phyloP scores from a whole-genome alignment of 2,797 vertebrate genomes.

The Kryptolebias ocellatus region DNA sequence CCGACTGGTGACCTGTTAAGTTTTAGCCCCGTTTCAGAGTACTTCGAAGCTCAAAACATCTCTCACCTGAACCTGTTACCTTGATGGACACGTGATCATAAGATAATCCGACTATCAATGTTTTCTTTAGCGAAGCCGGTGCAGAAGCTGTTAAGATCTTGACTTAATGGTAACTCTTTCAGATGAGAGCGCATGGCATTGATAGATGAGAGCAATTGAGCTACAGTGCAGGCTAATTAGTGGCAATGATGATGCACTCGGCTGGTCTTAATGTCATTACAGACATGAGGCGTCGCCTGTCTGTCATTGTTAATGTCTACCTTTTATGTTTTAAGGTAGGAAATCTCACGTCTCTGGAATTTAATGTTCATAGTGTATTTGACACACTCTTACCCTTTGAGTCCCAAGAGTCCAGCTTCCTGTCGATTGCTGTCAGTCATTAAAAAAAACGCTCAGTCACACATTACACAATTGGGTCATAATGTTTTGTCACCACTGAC shows the following conservation, averaged over 20 bases:
- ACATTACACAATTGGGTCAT: slow-evolving; percentile 54
- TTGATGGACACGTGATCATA: slow-evolving; percentile 26
- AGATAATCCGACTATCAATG: slow-evolving; percentile 15
- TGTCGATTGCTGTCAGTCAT: slow-evolving; percentile 54
- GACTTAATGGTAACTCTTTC: slow-evolving; percentile 64
- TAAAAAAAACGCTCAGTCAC: slow-evolving; percentile 59
- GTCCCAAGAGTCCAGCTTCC: slow-evolving; percentile 15
- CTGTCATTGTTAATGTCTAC: slow-evolving; percentile 60
- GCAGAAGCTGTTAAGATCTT: slow-evolving; percentile 20
- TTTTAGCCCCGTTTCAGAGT: slow-evolving; percentile 13
- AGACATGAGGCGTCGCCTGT: slow-evolving; percentile 28
- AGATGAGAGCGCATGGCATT: slow-evolving; percentile 54
- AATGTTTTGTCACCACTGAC: slow-evolving; percentile 81
- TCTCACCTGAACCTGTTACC: slow-evolving; percentile 20
- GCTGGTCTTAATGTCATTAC: slow-evolving; percentile 49
- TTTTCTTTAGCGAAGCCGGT: slow-evolving; percentile 29
- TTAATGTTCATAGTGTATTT: slow-evolving; percentile 8
- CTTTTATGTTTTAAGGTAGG: slow-evolving; percentile 49
- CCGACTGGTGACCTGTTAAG: slow-evolving; percentile 54
- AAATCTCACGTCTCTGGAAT: slow-evolving; percentile 10
- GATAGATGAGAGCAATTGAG: slow-evolving; percentile 70
- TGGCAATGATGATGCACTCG: slow-evolving; percentile 56
- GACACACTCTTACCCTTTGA: slow-evolving; percentile 14
- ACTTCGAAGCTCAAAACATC: slow-evolving; percentile 14
- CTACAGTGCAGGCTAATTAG: slow-evolving; percentile 67